phyloP scores from a whole-genome alignment of 1,140 invertebrate genomes.

The Drosophila santomea region DNA sequence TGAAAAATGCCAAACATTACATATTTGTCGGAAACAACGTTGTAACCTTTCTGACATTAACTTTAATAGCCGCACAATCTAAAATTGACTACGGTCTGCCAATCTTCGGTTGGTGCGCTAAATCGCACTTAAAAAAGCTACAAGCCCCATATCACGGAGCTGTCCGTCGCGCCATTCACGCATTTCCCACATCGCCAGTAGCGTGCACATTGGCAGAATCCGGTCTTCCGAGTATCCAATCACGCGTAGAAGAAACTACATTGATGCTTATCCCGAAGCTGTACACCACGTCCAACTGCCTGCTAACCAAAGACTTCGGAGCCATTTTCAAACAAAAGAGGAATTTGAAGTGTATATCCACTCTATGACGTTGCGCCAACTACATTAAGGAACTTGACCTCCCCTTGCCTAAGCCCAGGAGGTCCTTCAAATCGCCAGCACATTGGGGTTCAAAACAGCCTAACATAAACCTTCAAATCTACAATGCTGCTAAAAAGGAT shows the following conservation, averaged over 20 bases:
- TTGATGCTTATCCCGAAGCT: not conserved
- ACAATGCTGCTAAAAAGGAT: not conserved
- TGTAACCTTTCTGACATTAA: too few species aligned
- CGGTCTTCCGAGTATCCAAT: not conserved
- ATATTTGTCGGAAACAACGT: too few species aligned
- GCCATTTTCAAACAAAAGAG: not conserved
- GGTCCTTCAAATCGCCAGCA: not conserved
- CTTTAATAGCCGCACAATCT: too few species aligned
- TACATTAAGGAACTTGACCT: too few species aligned
- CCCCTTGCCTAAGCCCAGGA: not conserved
- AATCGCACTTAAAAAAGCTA: not conserved
- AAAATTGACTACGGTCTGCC: conserved; percentile 5
- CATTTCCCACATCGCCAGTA: conserved; percentile 6
- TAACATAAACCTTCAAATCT: not conserved
- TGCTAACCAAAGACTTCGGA: not conserved
- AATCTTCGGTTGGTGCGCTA: conserved; percentile 7
- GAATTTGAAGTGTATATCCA: not conserved
- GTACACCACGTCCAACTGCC: too few species aligned
- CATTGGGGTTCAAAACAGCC: conserved; percentile 2
- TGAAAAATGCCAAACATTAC: too few species aligned
- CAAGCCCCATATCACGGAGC: not conserved
- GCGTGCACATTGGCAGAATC: not conserved
- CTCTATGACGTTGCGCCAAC: too few species aligned
- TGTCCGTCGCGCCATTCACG: not conserved
- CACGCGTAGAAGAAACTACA: not conserved